Evolutionary conservation across 2,113 vertebrate genomes (phyloP), one percentile per base, ranked within the genome.

Genomic region (Melanotaenia duboulayi): DNA sequence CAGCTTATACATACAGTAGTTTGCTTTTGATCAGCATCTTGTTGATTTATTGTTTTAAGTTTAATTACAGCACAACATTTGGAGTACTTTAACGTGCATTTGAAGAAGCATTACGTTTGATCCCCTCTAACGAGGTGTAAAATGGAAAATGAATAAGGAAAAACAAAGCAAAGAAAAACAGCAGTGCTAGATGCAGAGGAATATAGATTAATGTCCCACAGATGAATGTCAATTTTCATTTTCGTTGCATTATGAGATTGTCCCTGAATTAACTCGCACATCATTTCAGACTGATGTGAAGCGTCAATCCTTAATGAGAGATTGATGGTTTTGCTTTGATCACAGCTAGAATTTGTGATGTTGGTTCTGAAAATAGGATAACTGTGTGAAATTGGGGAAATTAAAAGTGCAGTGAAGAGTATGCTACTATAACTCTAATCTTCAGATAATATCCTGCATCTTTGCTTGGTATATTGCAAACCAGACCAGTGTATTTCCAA

Each of bases 11-110:
- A 63, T 20, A 40, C 60, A 65, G 51, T 84, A 59, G 74, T 83
- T 86, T 75, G 71, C 54, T 54, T 72, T 86, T 79, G 66, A 83
- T 82, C 76, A 71, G 68, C 39, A 66, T 75, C 67, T 64, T 58
- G 80, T 77, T 81, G 66, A 83, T 84, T 84, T 77, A 71, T 87
- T 76, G 58, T 81, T 86, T 67, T 62, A 60, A 46, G 17, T 87
- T 89, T 88, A 87, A 84, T 88, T 84, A 85, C 76, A 77, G 78
- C 86, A 65, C 85, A 85, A 72, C 82, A 80, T 85, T 90, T 86
- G 82, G 81, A 75, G 74, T 58, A 84, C 78, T 60, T 73, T 84
- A 87, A 83, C 67, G 50, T 76, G 78, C 67, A 71, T 87, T 81
- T 85, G 65, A 74, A 71, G 74, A 75, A 51, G 84, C 74, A 81